Conservation (phyloP, 2,797 vertebrate genomes). For the Cephalopachus bancanus region DNA sequence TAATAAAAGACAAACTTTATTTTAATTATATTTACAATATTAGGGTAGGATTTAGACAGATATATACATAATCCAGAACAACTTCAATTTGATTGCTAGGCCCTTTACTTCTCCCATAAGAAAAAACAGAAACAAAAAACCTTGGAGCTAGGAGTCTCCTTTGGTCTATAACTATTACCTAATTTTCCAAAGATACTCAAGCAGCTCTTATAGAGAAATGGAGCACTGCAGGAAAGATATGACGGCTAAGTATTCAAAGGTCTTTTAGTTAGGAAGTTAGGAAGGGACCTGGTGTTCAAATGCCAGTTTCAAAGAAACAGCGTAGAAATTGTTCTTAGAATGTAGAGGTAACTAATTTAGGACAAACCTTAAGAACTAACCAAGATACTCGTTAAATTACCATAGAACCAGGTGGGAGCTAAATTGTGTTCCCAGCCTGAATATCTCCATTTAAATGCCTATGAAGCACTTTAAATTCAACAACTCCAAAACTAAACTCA, state of each 20-base stretch:
- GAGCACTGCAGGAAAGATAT: not conserved
- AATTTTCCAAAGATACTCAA: not conserved
- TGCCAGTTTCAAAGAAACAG: not conserved
- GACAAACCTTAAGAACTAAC: not conserved
- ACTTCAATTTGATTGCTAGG: not conserved
- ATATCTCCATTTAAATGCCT: not conserved
- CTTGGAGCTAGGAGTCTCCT: not conserved
- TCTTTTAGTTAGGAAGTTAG: not conserved
- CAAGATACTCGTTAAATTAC: not conserved
- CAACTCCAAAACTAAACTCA: not conserved
- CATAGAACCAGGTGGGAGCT: not conserved
- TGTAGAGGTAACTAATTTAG: not conserved
- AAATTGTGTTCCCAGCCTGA: not conserved
- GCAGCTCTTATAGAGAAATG: not conserved
- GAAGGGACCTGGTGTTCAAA: not conserved
- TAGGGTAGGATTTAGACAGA: not conserved
- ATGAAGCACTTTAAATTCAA: not conserved
- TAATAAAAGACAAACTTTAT: not conserved
- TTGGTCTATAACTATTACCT: not conserved
- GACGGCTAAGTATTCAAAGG: not conserved
- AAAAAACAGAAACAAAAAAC: too few species aligned
- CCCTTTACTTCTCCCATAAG: not conserved
- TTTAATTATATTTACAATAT: not conserved
- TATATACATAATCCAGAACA: not conserved
- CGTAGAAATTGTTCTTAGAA: not conserved